Percentiles rank a stretch among this genome's conserved stretches.
These are phyloP conservation scores for Dendrophyllia cribrosa DNA, from an alignment of 64 coral and sea anemone genomes.

Conservation along the genomic window DNA sequence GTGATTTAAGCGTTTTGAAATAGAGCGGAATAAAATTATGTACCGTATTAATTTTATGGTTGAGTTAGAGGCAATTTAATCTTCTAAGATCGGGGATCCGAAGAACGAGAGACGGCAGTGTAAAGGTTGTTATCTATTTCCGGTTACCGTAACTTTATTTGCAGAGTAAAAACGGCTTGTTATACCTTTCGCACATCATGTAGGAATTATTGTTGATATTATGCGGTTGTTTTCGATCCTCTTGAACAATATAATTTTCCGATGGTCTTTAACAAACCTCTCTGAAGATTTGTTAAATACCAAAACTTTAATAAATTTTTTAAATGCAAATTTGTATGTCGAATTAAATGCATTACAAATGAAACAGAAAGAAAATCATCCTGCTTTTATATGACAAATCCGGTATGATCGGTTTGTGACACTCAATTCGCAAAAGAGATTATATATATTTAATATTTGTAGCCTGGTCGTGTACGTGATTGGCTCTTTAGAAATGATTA, in stretches of 20 bases:
- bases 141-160: background rate
- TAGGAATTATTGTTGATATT: conserved; percentile 10
- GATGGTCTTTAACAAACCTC: background rate
- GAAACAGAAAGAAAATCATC: too few relatives aligned
- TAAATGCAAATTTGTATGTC: background rate
- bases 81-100: too few relatives aligned
- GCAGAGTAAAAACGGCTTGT: background rate
- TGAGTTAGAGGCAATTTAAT: too few relatives aligned
- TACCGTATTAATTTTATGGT: too few relatives aligned
- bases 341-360: background rate
- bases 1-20: background rate
- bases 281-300: background rate
- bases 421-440: too few relatives aligned
- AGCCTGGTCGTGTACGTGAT: too few relatives aligned
- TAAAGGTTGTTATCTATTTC: background rate
- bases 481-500: too few relatives aligned
- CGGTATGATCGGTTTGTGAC: too few relatives aligned
- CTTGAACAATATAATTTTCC: background rate
- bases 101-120: too few relatives aligned
- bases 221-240: background rate
- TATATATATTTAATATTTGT: too few relatives aligned
- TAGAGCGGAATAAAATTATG: background rate
- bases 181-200: background rate
- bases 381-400: too few relatives aligned
- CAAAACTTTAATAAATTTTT: background rate